Evolutionary conservation across 2,888 invertebrate genomes (phyloP).

Genomic region (Crocallis elinguaria): DNA sequence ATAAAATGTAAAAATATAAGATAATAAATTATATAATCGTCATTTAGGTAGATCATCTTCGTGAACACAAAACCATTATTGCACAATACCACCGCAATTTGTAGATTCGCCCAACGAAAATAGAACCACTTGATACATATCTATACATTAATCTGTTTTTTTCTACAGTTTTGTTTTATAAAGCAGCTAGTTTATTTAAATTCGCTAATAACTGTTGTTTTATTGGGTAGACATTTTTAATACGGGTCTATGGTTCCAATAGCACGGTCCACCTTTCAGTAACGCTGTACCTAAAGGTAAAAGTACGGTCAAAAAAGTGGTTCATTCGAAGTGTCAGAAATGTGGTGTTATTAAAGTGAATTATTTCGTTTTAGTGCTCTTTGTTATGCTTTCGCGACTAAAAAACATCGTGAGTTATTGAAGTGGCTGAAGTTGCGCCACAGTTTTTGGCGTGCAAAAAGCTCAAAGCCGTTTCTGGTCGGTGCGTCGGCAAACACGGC

Average conservation of each 20-base stretch:
- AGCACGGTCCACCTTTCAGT: no score
- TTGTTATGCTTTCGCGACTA: neutral
- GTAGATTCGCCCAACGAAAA: no score
- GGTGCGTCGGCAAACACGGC: conserved; percentile 15
- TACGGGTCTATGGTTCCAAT: no score
- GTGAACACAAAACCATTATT: no score
- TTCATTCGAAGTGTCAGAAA: no score
- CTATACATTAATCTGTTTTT: neutral
- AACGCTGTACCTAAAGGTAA: no score
- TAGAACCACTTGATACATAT: no score
- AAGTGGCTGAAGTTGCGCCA: neutral
- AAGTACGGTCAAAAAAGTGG: no score
- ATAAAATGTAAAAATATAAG: no score
- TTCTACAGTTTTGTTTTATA: neutral
- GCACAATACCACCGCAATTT: no score
- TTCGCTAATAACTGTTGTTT: neutral
- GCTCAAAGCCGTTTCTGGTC: neutral
- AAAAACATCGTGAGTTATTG: conserved; percentile 4
- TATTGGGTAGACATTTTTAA: neutral
- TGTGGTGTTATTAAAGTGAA: neutral
- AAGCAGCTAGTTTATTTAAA: neutral
- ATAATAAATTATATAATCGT: no score
- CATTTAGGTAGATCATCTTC: no score
- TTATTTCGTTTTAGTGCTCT: neutral
- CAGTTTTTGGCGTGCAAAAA: conserved; percentile 4